Evolutionary conservation across 2,888 invertebrate species (phyloP).

Genomic region (Meghimatium bilineatum): DNA sequence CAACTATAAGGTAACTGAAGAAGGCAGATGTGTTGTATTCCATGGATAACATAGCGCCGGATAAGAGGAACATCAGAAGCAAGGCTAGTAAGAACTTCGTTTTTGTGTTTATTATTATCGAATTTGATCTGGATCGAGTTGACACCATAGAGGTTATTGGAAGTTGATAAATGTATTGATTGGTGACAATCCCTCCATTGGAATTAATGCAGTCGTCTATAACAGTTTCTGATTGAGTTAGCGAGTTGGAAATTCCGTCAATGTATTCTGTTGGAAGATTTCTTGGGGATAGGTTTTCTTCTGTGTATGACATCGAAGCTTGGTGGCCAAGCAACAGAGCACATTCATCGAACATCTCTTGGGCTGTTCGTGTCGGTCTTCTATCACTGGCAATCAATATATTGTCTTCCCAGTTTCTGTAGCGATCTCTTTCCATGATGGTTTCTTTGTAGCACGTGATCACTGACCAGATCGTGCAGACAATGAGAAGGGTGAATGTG

Average conservation of each 20-base stretch:
- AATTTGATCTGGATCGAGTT: neutral
- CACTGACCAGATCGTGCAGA: neutral
- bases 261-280: neutral
- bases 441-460: conserved; percentile 27
- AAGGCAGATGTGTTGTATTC: conserved; percentile 23
- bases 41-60: neutral
- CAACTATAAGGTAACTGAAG: neutral
- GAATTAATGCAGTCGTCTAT: neutral
- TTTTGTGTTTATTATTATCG: neutral
- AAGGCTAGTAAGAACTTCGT: neutral
- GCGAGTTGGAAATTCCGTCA: neutral
- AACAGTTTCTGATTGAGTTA: conserved; percentile 16
- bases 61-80: conserved; percentile 20
- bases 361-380: conserved; percentile 38
- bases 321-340: conserved; percentile 23
- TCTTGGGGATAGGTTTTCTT: neutral
- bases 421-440: neutral
- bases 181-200: neutral
- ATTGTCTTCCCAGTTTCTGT: neutral
- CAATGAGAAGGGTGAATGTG: conserved; percentile 7
- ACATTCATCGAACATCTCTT: conserved; percentile 44
- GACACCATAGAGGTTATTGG: neutral
- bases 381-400: neutral
- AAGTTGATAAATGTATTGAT: neutral
- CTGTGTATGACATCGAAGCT: neutral